These are phyloP conservation scores for Rutilus rutilus DNA, from an alignment of 2,113 vertebrate genomes.

Conservation along the genomic window DNA sequence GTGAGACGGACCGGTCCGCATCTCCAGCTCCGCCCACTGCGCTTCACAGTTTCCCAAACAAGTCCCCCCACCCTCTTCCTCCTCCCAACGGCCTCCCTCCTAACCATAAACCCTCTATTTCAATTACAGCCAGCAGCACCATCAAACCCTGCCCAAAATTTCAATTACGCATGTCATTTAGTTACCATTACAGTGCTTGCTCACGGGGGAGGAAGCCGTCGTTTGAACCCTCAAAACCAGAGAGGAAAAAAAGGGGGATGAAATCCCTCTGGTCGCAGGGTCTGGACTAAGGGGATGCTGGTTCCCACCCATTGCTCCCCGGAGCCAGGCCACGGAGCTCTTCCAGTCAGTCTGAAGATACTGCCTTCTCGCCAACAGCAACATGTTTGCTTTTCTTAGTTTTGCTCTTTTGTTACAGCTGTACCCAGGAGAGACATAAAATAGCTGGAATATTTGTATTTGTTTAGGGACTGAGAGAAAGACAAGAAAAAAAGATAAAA, in stretches of 20 bases:
- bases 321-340: constrained; percentile 63
- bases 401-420: constrained; percentile 75
- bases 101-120: constrained; percentile 66
- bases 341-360: constrained; percentile 44
- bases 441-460: constrained; percentile 74
- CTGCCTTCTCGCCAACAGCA: constrained; percentile 72
- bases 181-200: constrained; percentile 40
- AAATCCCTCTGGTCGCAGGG: constrained; percentile 49
- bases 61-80: constrained; percentile 62
- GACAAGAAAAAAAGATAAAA: constrained; percentile 53
- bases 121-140: constrained; percentile 80
- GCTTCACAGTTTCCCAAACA: constrained; percentile 84
- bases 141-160: constrained; percentile 75
- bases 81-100: constrained; percentile 43
- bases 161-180: constrained; percentile 57
- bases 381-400: constrained; percentile 74
- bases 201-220: constrained; percentile 22
- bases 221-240: constrained; percentile 38
- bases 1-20: constrained; percentile 51
- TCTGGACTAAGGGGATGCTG: constrained; percentile 47
- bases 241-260: constrained; percentile 25
- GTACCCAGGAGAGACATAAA: constrained; percentile 75
- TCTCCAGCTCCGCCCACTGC: constrained; percentile 64
- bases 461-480: constrained; percentile 70
- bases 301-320: constrained; percentile 51